Conservation (phyloP, 2,888 invertebrate genomes). For the Chorisops tibialis region DNA sequence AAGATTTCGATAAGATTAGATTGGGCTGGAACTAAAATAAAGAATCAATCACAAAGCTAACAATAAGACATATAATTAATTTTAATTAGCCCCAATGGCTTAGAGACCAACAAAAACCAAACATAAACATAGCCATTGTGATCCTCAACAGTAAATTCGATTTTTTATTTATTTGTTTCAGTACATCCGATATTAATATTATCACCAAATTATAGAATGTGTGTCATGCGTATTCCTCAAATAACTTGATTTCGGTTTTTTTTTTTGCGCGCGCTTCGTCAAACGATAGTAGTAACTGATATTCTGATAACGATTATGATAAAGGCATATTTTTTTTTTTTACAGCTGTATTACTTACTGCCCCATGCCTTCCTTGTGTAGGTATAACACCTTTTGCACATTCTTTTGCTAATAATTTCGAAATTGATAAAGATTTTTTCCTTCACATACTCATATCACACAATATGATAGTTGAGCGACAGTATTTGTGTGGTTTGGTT, state of each 20-base stretch:
- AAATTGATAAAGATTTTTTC: constrained; percentile 12
- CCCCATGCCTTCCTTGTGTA: too few relatives aligned
- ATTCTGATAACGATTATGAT: background rate
- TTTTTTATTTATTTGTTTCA: too few relatives aligned
- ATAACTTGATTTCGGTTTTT: background rate
- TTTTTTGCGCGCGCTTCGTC: background rate
- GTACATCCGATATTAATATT: background rate
- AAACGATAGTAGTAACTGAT: constrained; percentile 17
- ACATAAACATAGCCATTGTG: too few relatives aligned
- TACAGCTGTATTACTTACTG: background rate
- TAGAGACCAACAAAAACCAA: too few relatives aligned
- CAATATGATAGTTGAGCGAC: too few relatives aligned
- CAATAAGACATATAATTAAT: too few relatives aligned
- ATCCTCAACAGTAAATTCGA: too few relatives aligned
- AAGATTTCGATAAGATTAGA: too few relatives aligned
- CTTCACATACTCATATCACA: background rate
- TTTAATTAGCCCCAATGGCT: too few relatives aligned
- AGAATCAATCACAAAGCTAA: too few relatives aligned
- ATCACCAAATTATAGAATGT: constrained; percentile 8
- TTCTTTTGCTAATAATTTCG: constrained; percentile 18
- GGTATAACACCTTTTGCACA: background rate
- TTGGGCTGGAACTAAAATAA: too few relatives aligned
- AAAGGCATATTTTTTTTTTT: background rate
- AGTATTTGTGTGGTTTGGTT: background rate
- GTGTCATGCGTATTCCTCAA: background rate